phyloP scores from a whole-genome alignment of 2,888 invertebrate genomes.

The Serripes groenlandicus region DNA sequence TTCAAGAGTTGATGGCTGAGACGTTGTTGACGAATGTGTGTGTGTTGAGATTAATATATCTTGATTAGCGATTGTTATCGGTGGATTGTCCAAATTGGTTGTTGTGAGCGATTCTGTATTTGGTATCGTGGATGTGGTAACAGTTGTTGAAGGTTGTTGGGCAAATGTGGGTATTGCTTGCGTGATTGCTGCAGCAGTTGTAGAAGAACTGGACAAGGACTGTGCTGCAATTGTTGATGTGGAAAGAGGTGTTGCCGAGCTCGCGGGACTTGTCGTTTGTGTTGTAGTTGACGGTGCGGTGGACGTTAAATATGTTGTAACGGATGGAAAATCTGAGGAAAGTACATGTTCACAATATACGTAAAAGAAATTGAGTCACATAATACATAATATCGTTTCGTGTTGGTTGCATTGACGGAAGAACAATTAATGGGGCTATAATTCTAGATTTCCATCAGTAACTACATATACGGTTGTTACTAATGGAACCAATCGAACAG shows the following conservation, averaged over 20 bases:
- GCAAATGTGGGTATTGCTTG: neutral
- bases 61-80: too few relatives aligned
- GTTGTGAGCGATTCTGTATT: neutral
- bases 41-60: too few relatives aligned
- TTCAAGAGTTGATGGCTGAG: neutral
- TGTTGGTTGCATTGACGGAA: too few relatives aligned
- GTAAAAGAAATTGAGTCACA: too few relatives aligned
- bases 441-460: too few relatives aligned
- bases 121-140: neutral
- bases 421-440: too few relatives aligned
- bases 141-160: neutral
- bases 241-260: neutral
- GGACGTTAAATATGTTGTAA: neutral
- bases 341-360: too few relatives aligned
- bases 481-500: too few relatives aligned
- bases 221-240: slow-evolving; percentile 1
- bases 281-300: neutral
- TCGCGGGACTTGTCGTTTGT: neutral
- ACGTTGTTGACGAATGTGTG: neutral
- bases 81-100: too few relatives aligned
- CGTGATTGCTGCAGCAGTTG: neutral
- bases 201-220: neutral
- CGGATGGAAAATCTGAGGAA: too few relatives aligned
- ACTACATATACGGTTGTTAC: too few relatives aligned
- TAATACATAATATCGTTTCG: too few relatives aligned